Evolutionary conservation across 2,797 vertebrate genomes (phyloP).

Genomic region (Cryptoblepharus egeriae): DNA sequence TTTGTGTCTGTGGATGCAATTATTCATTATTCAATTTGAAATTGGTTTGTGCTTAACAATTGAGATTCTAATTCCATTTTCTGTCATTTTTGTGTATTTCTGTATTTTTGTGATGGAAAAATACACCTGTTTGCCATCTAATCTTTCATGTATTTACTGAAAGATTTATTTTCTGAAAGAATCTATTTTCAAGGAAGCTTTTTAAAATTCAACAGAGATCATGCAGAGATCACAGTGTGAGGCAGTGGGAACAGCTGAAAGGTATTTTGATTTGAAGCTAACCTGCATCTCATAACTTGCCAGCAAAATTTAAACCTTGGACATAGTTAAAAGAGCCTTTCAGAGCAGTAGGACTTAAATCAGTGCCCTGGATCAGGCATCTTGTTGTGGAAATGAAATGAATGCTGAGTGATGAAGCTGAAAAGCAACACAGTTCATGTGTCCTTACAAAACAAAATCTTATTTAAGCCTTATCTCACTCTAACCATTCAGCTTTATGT

Average conservation of each 20-base stretch:
- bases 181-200: neutral
- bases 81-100: too few relatives aligned
- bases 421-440: slow-evolving; percentile 28
- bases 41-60: neutral
- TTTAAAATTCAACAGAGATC: slow-evolving; percentile 38
- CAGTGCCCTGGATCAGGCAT: slow-evolving; percentile 13
- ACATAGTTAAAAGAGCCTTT: slow-evolving; percentile 29
- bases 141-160: slow-evolving; percentile 5
- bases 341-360: slow-evolving; percentile 29
- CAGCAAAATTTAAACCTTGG: slow-evolving; percentile 7
- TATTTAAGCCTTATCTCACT: slow-evolving; percentile 26
- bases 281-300: slow-evolving; percentile 17
- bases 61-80: neutral
- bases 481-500: accelerated
- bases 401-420: neutral
- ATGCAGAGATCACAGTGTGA: slow-evolving; percentile 18
- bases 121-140: neutral
- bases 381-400: slow-evolving; percentile 23
- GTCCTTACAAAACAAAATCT: accelerated
- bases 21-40: neutral
- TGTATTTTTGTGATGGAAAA: neutral
- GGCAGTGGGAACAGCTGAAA: slow-evolving; percentile 18
- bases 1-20: neutral
- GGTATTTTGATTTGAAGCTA: slow-evolving; percentile 46
- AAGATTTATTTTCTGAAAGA: slow-evolving; percentile 44